These are phyloP conservation scores for Tenrec ecaudatus DNA, from an alignment of 2,113 vertebrate genomes.

Conservation along the genomic window DNA sequence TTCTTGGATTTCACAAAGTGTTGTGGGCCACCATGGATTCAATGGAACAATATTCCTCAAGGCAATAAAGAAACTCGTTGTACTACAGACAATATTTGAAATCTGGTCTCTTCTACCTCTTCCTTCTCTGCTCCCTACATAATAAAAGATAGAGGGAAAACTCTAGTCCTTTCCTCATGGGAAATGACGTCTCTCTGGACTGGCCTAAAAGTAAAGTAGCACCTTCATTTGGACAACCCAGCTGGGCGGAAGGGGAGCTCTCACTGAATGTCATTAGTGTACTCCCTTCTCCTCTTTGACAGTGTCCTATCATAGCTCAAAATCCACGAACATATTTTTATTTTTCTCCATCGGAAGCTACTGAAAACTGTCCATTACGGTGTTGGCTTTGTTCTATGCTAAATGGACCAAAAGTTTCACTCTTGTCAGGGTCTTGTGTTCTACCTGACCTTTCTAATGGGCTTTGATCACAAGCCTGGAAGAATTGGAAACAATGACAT, in stretches of 20 bases:
- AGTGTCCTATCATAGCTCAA: background rate
- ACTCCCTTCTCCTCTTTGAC: background rate
- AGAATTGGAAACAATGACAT: constrained; percentile 43
- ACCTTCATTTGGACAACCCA: background rate
- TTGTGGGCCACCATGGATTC: background rate
- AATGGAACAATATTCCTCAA: background rate
- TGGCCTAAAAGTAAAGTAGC: background rate
- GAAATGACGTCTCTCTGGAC: background rate
- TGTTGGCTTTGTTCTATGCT: constrained; percentile 13
- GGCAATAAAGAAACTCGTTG: background rate
- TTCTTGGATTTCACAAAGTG: background rate
- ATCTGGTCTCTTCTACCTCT: background rate
- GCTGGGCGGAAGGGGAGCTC: background rate
- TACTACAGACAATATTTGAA: no score
- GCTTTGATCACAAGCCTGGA: background rate
- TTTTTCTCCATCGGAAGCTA: background rate
- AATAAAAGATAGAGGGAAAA: background rate
- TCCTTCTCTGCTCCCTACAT: background rate
- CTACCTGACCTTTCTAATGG: background rate
- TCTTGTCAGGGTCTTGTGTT: background rate
- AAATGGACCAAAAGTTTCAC: background rate
- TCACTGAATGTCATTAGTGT: background rate
- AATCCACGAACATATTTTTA: background rate
- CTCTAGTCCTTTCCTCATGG: background rate
- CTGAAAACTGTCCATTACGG: background rate